Conservation (phyloP, 2,888 invertebrate genomes). For the Ectropis crepuscularia region DNA sequence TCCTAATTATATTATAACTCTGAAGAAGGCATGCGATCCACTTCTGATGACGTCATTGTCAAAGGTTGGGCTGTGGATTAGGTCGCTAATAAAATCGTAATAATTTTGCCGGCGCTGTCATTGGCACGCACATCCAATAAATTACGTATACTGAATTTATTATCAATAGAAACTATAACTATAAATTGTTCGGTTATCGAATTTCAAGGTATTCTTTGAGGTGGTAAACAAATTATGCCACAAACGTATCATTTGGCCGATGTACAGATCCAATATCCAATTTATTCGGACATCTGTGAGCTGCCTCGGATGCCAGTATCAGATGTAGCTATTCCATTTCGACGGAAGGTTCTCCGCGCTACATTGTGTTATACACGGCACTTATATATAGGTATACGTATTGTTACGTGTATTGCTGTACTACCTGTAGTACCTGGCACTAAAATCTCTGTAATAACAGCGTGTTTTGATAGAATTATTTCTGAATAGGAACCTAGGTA, state of each 20-base stretch:
- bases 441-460: slow-evolving; percentile 7
- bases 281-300: slow-evolving; percentile 53
- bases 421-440: slow-evolving; percentile 3
- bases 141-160: slow-evolving; percentile 14
- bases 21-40: slow-evolving; percentile 16
- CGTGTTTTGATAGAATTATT: slow-evolving; percentile 1
- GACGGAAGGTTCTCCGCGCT: slow-evolving; percentile 1
- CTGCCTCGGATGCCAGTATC: slow-evolving; percentile 19
- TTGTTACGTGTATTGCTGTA: background rate
- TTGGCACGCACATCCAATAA: slow-evolving; percentile 29
- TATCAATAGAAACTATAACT: slow-evolving; percentile 9
- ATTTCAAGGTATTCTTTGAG: slow-evolving; percentile 3
- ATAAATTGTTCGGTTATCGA: background rate
- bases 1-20: slow-evolving; percentile 17
- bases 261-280: slow-evolving; percentile 45
- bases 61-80: slow-evolving; percentile 27
- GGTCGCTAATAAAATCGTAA: slow-evolving; percentile 21
- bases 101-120: slow-evolving; percentile 16
- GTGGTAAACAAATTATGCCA: slow-evolving; percentile 39
- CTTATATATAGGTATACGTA: background rate
- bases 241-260: slow-evolving; percentile 7
- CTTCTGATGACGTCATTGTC: slow-evolving; percentile 18
- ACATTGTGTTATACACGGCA: background rate
- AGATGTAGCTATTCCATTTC: slow-evolving; percentile 23
- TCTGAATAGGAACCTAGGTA: background rate